Evolutionary conservation across 2,888 invertebrate genomes (phyloP).

Genomic region (Nowickia ferox): DNA sequence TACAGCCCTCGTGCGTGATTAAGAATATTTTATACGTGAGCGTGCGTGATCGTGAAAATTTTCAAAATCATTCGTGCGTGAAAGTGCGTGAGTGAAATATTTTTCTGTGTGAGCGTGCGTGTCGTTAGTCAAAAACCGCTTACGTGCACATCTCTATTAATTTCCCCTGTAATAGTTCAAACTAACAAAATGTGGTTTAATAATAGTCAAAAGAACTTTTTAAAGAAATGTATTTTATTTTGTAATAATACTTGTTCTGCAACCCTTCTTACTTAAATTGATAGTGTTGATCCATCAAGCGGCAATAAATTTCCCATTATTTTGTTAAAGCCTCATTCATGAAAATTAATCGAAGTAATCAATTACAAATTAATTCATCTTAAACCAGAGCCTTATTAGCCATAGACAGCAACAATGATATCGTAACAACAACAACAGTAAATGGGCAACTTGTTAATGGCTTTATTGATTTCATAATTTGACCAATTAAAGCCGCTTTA

Average conservation of each 20-base stretch:
- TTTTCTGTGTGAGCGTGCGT: no score
- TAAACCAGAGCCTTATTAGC: conserved; percentile 7
- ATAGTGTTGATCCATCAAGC: conserved; percentile 44
- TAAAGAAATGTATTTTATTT: background rate
- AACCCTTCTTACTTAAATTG: background rate
- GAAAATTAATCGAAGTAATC: conserved; percentile 37
- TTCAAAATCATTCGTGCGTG: no score
- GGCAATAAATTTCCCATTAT: conserved; percentile 43
- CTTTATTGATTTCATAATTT: conserved; percentile 73
- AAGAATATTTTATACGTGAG: no score
- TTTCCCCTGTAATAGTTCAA: no score
- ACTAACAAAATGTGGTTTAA: no score
- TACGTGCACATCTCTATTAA: no score
- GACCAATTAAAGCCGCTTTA: conserved; percentile 73
- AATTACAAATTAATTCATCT: conserved; percentile 50
- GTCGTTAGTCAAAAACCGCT: no score
- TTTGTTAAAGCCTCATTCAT: background rate
- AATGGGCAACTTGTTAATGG: conserved; percentile 72
- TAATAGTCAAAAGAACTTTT: no score
- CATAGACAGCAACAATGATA: conserved; percentile 43
- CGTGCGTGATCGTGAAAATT: no score
- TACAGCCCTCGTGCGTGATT: no score
- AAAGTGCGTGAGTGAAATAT: no score
- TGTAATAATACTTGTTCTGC: background rate
- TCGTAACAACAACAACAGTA: conserved; percentile 50